Evolutionary conservation across 2,797 vertebrate species (phyloP).

Genomic region (Parauchenoglanis punctatus): DNA sequence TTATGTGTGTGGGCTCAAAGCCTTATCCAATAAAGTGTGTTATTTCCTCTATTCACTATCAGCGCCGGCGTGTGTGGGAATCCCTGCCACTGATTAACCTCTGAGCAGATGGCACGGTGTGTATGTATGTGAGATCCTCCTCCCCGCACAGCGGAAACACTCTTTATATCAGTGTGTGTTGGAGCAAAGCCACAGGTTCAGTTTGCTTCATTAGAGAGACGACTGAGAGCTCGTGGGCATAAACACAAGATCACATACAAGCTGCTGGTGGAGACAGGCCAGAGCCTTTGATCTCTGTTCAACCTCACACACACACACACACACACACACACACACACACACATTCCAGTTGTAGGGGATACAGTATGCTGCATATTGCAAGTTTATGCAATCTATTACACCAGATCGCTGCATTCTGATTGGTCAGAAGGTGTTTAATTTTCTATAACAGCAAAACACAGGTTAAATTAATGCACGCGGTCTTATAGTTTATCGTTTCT

Average conservation of each 20-base stretch:
- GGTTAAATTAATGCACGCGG: no score
- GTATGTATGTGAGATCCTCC: constrained; percentile 43
- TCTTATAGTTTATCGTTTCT: no score
- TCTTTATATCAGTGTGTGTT: constrained; percentile 27
- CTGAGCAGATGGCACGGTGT: constrained; percentile 63
- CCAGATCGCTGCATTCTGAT: not conserved
- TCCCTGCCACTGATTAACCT: constrained; percentile 52
- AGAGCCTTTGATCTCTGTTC: constrained; percentile 20
- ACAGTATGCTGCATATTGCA: not conserved
- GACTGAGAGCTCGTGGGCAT: constrained; percentile 24
- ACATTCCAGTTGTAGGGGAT: not conserved
- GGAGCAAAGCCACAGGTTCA: constrained; percentile 20
- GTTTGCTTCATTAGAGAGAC: constrained; percentile 27
- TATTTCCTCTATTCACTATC: constrained; percentile 47
- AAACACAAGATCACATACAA: constrained; percentile 24
- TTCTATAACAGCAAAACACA: not conserved
- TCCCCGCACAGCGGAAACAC: constrained; percentile 34
- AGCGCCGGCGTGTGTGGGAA: constrained; percentile 35
- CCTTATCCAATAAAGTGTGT: constrained; percentile 16
- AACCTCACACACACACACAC: constrained; percentile 6
- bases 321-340: constrained; percentile 20
- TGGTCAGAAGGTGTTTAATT: not conserved
- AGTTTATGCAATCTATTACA: not conserved
- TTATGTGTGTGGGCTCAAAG: constrained; percentile 48
- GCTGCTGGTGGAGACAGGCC: constrained; percentile 14